Conservation (phyloP, 2,888 invertebrate genomes). For the Sesamia inferens region DNA sequence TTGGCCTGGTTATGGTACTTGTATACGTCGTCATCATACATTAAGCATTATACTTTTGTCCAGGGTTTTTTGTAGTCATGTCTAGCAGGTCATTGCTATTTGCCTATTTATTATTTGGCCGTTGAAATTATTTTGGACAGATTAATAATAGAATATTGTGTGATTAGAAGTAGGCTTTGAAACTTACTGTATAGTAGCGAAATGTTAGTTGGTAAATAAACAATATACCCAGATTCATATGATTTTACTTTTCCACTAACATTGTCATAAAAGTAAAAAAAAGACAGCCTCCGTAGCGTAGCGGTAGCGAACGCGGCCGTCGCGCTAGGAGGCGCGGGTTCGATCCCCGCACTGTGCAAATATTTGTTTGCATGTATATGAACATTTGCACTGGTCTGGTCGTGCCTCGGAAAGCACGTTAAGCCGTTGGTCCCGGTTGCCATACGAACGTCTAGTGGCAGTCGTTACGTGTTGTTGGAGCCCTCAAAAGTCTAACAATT, state of each 20-base stretch:
- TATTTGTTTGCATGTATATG: no score
- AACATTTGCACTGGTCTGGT: no score
- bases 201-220: no score
- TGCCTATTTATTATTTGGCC: background rate
- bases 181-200: background rate
- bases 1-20: conserved; percentile 25
- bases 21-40: conserved; percentile 19
- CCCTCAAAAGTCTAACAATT: no score
- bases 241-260: background rate
- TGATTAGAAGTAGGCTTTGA: background rate
- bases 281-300: no score
- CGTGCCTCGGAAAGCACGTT: no score
- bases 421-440: no score
- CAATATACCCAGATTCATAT: background rate
- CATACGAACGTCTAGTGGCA: no score
- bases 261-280: background rate
- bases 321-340: no score
- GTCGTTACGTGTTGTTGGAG: no score
- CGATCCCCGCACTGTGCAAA: no score
- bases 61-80: background rate
- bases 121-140: background rate
- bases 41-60: conserved; percentile 14
- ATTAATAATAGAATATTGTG: background rate
- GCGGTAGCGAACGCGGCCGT: no score
- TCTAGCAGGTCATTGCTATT: background rate